Evolutionary conservation across 64 coral and sea anemone species (phyloP).

Genomic region (Anthopleura sola): DNA sequence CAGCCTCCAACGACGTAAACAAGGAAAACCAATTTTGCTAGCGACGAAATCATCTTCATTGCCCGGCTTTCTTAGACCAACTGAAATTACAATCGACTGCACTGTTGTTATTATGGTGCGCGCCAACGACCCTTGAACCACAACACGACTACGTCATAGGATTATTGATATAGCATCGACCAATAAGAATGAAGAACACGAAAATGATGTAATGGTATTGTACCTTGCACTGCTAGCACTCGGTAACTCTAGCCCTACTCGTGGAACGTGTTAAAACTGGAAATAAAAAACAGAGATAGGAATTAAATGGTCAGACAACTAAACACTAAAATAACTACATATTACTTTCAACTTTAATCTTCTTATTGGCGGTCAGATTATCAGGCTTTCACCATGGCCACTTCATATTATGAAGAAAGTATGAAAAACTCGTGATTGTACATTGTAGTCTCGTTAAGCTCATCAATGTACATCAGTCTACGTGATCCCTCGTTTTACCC

Average conservation of each 20-base stretch:
- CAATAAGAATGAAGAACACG: neutral
- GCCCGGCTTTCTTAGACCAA: neutral
- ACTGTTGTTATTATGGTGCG: neutral
- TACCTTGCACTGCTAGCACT: neutral
- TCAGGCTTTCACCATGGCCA: too few relatives aligned
- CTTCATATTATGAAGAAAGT: too few relatives aligned
- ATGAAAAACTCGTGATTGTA: too few relatives aligned
- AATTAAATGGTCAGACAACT: too few relatives aligned
- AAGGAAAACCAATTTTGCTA: neutral
- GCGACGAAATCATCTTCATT: neutral
- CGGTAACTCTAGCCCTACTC: too few relatives aligned
- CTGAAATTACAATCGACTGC: neutral
- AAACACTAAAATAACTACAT: too few relatives aligned
- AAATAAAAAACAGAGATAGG: too few relatives aligned
- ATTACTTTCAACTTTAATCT: too few relatives aligned
- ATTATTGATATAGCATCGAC: neutral
- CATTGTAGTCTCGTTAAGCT: too few relatives aligned
- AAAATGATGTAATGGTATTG: neutral
- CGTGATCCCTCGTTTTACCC: too few relatives aligned
- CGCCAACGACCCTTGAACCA: conserved; percentile 10
- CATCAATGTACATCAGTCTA: too few relatives aligned
- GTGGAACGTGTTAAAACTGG: neutral
- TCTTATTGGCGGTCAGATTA: too few relatives aligned
- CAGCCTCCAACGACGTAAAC: conserved; percentile 60
- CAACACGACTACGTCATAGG: neutral